Evolutionary conservation across 2,113 vertebrate genomes (phyloP).

Genomic region (Mellivora capensis): DNA sequence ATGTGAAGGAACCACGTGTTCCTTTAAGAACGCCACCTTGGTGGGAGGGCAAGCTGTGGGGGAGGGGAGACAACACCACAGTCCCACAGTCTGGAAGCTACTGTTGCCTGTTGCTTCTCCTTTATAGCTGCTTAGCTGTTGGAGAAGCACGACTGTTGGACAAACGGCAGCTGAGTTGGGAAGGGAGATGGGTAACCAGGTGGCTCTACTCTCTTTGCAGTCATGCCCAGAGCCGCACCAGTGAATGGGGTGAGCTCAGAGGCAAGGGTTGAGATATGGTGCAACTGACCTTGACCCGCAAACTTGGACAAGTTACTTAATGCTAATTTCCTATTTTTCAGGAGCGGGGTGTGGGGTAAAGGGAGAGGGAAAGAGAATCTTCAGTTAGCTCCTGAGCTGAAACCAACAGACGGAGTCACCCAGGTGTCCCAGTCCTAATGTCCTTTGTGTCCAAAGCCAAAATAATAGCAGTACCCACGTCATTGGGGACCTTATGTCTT

Average conservation of each 20-base stretch:
- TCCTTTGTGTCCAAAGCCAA: neutral
- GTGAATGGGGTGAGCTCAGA: neutral
- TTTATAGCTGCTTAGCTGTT: neutral
- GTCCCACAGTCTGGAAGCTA: neutral
- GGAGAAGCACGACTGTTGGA: neutral
- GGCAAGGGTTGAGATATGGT: neutral
- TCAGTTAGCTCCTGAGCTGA: neutral
- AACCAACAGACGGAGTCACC: neutral
- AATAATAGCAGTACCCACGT: neutral
- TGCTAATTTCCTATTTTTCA: neutral
- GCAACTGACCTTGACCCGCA: neutral
- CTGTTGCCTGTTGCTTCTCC: neutral
- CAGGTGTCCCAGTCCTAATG: neutral
- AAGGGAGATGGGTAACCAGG: neutral
- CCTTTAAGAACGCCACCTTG: neutral
- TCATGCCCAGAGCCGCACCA: rapidly evolving
- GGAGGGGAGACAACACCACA: neutral
- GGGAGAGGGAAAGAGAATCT: neutral
- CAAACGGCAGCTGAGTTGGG: neutral
- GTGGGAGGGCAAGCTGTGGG: neutral
- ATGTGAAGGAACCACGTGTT: neutral
- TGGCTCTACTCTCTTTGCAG: neutral
- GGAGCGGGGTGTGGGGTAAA: neutral
- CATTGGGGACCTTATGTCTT: neutral
- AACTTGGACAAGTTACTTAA: neutral